Evolutionary conservation across 2,888 invertebrate species (phyloP), one percentile per base, ranked within the genome.

Genomic region (Rosalia funebris): DNA sequence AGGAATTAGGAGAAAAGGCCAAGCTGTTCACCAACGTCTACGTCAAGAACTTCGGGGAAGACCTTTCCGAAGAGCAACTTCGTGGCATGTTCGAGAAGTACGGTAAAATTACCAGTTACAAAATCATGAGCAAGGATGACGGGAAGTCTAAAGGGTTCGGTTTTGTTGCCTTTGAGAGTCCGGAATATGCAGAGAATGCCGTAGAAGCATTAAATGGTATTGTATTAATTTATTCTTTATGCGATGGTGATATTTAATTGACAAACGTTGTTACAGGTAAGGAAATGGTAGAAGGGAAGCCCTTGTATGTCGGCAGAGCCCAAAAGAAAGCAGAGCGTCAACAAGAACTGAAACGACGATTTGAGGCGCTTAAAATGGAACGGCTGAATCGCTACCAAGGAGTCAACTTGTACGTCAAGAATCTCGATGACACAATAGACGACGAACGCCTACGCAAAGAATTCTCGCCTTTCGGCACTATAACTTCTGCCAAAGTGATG

Each of bases 261-360:
- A n/a, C n/a, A n/a, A n/a, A n/a, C n/a, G n/a, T n/a, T n/a, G 44
- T 57, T 73, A 12, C 63, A 76, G 77, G 93, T 36, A 95, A 93
- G 78, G 95, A 95, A 78, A 84, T 95, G 65, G 84, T 89, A 31
- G 94, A 94, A 78, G 93, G 93, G 17, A 94, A 93, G 79, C 88
- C 89, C 19, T 83, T 99, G 74, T 98, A 96, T 83, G 98, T 98
- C 9, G 98, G 98, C 25, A 91, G 98, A 64, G 99, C 99, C 52
- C 99, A 99, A 82, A 99, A 99, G 87, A 98, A 98, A 83, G 94
- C 95, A n/a, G 99, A 99, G 81, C 91, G 99, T 59, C 96, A 97
- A 79, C 93, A 95, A 73, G 98, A 99, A 81, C 83, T 99, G 12
- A 97, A 96, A 80, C 91, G 97, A 60, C 94, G 95, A 80, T 98